A percentile compares a stretch with the other conserved stretches of the same genome.
Evolutionary conservation across 2,888 invertebrate species (phyloP).

Genomic region (Papilio demoleus): DNA sequence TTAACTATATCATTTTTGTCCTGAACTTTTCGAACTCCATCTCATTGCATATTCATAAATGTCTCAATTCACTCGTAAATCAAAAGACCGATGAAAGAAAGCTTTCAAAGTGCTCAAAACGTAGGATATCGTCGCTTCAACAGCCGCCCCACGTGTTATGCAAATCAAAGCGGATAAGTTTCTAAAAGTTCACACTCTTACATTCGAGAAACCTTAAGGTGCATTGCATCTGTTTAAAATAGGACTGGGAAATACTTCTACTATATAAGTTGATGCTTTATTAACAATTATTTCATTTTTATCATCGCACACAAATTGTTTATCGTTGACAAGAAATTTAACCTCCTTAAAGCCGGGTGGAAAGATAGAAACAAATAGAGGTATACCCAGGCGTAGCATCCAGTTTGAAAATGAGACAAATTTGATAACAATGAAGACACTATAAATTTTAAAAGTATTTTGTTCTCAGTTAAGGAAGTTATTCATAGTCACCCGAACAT

Average conservation of each 20-base stretch:
- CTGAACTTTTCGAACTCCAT: not conserved
- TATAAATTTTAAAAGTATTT: not conserved
- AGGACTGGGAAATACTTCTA: not conserved
- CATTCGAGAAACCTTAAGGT: slow-evolving; percentile 44
- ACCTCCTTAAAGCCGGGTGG: no score
- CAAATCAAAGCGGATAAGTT: slow-evolving; percentile 57
- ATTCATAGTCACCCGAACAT: slow-evolving; percentile 59
- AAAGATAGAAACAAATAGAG: no score
- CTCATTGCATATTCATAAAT: slow-evolving; percentile 34
- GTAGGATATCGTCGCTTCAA: slow-evolving; percentile 28
- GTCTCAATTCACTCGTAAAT: slow-evolving; percentile 30
- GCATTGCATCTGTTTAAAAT: slow-evolving; percentile 11
- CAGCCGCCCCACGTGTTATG: slow-evolving; percentile 54
- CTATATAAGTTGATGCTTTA: no score
- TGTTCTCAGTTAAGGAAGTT: slow-evolving; percentile 29
- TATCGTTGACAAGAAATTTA: no score
- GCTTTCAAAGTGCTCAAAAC: slow-evolving; percentile 36
- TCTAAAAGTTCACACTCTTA: slow-evolving; percentile 51
- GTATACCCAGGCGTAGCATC: no score
- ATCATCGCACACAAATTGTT: no score
- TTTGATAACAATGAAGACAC: no score
- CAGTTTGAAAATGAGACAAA: no score
- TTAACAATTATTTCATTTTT: no score
- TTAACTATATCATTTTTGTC: slow-evolving; percentile 8
- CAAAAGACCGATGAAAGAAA: slow-evolving; percentile 32